Evolutionary conservation across 2,888 invertebrate species (phyloP).

Genomic region (Ganaspis brasiliensis): DNA sequence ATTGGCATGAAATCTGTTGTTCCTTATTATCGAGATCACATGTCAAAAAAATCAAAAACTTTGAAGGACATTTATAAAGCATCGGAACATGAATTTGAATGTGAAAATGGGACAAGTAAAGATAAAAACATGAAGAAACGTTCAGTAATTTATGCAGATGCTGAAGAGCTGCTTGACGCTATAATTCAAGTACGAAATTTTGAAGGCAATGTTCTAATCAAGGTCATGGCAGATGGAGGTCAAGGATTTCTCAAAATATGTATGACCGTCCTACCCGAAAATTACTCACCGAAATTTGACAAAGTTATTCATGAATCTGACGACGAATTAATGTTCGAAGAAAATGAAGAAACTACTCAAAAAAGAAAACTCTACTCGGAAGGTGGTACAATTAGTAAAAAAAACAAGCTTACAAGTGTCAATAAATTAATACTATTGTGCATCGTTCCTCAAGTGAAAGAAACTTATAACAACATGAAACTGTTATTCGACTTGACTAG

Average conservation of each 20-base stretch:
- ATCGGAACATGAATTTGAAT: background rate
- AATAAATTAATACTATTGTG: background rate
- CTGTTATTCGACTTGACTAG: no score
- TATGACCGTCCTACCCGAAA: background rate
- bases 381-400: slow-evolving; percentile 18
- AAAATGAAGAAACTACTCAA: background rate
- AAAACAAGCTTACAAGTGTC: background rate
- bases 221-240: background rate
- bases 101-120: background rate
- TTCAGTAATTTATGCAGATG: background rate
- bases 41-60: background rate
- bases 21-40: background rate
- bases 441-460: no score
- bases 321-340: background rate
- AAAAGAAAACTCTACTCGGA: slow-evolving; percentile 22
- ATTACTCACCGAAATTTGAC: background rate
- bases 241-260: background rate
- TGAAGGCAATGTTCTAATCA: background rate
- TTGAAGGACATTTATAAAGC: background rate
- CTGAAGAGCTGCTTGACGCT: background rate
- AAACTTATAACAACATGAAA: no score
- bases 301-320: background rate
- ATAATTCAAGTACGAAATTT: background rate
- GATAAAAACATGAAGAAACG: background rate
- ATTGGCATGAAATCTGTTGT: background rate